These are phyloP conservation scores for Nematopogon swammerdamellus DNA, from an alignment of 2,888 invertebrate genomes.

Conservation along the genomic window DNA sequence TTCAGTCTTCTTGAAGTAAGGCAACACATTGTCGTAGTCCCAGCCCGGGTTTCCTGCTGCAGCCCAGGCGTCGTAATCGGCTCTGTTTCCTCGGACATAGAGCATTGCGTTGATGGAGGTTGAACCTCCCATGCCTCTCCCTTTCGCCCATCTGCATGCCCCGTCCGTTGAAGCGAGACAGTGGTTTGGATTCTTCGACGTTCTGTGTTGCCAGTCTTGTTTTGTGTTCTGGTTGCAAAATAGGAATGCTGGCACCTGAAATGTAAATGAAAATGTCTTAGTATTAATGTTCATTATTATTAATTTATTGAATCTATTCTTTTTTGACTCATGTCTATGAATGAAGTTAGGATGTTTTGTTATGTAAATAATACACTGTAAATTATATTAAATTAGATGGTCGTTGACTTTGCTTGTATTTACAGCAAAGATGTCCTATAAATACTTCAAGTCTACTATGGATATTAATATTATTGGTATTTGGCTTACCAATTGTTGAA, in stretches of 20 bases:
- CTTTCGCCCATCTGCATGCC: constrained; percentile 58
- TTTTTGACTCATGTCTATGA: no score
- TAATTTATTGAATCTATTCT: no score
- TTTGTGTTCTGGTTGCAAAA: constrained; percentile 24
- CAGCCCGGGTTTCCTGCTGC: constrained; percentile 48
- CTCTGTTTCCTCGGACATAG: constrained; percentile 53
- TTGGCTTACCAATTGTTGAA: no score
- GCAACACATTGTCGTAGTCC: constrained; percentile 43
- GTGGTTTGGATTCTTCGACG: constrained; percentile 27
- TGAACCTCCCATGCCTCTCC: constrained; percentile 62
- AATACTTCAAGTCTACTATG: no score
- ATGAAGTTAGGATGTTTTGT: no score
- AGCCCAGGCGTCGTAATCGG: constrained; percentile 56
- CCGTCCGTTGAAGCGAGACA: constrained; percentile 32
- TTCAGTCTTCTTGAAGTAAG: constrained; percentile 42
- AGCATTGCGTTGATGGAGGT: constrained; percentile 61
- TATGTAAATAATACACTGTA: no score
- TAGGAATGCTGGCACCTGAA: constrained; percentile 30
- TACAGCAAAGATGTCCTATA: no score
- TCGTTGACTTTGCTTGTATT: no score
- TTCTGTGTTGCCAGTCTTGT: constrained; percentile 54
- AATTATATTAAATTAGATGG: no score
- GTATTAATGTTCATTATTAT: not conserved
- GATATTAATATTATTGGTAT: no score
- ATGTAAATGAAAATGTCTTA: constrained; percentile 4